Evolutionary conservation across 2,888 invertebrate species (phyloP).

Genomic region (Nysson spinosus): DNA sequence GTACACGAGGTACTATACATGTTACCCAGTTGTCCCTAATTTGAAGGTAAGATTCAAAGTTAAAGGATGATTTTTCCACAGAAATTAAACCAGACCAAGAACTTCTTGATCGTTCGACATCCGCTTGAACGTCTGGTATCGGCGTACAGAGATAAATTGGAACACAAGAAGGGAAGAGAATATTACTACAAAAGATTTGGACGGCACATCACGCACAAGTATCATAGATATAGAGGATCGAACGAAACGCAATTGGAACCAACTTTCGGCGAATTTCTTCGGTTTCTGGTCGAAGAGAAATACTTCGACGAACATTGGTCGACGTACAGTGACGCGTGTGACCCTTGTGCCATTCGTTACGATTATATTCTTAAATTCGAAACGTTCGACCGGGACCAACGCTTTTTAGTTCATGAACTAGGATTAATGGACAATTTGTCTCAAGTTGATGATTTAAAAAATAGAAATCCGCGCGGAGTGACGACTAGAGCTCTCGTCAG

Average conservation of each 20-base stretch:
- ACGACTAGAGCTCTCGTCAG: slow-evolving; percentile 64
- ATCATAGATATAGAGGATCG: slow-evolving; percentile 51
- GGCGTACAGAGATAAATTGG: slow-evolving; percentile 79
- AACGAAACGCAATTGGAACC: slow-evolving; percentile 63
- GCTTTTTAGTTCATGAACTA: slow-evolving; percentile 67
- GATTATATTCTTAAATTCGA: slow-evolving; percentile 79
- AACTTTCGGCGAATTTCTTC: slow-evolving; percentile 78
- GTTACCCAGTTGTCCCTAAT: not conserved
- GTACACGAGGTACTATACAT: slow-evolving; percentile 53
- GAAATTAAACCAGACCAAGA: slow-evolving; percentile 60
- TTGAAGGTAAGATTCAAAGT: not conserved
- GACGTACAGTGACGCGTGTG: slow-evolving; percentile 76
- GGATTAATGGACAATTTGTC: slow-evolving; percentile 59
- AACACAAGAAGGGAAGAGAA: slow-evolving; percentile 65
- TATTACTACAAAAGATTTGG: slow-evolving; percentile 73
- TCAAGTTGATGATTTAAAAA: slow-evolving; percentile 47
- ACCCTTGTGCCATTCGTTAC: slow-evolving; percentile 78
- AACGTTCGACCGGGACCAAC: slow-evolving; percentile 76
- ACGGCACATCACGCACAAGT: slow-evolving; percentile 67
- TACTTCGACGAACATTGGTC: slow-evolving; percentile 79
- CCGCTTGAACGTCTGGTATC: slow-evolving; percentile 79
- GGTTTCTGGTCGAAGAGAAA: slow-evolving; percentile 73
- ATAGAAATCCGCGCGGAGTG: slow-evolving; percentile 66
- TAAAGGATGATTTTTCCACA: slow-evolving; percentile 21
- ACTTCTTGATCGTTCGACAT: slow-evolving; percentile 78